A percentile compares a stretch with the other conserved stretches of the same genome.
Conservation (phyloP, 2,797 vertebrate genomes). For the Acipenser transmontanus region DNA sequence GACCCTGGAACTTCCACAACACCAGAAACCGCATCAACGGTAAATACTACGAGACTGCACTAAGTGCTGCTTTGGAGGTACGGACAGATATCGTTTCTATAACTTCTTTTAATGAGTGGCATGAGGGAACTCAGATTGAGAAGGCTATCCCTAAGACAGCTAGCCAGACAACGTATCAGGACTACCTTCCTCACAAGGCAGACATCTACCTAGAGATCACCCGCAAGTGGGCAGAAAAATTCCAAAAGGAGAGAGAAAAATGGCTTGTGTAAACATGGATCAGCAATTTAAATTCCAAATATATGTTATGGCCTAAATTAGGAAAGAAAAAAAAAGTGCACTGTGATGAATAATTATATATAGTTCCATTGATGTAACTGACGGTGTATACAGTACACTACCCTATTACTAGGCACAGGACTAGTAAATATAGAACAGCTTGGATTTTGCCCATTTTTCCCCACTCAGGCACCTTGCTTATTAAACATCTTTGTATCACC, state of each 20-base stretch:
- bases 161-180: constrained; percentile 68
- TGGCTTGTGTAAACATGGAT: constrained; percentile 43
- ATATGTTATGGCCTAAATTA: no score
- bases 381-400: no score
- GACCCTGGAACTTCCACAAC: constrained; percentile 91
- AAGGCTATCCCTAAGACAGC: constrained; percentile 80
- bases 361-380: no score
- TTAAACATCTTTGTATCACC: no score
- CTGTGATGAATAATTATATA: no score
- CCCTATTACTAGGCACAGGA: no score
- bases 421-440: no score
- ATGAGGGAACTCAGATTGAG: constrained; percentile 96
- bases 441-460: no score
- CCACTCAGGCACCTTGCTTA: no score
- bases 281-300: no score
- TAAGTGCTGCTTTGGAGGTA: constrained; percentile 72
- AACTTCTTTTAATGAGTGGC: constrained; percentile 97
- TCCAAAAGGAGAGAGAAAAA: constrained; percentile 66
- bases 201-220: constrained; percentile 86
- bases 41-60: constrained; percentile 85
- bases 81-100: constrained; percentile 81
- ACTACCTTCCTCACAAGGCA: constrained; percentile 87
- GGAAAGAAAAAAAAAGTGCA: no score
- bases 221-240: constrained; percentile 84
- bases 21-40: constrained; percentile 90